Evolutionary conservation across 2,888 invertebrate species (phyloP), one percentile per base, ranked within the genome.

Genomic region (Pasiphila rectangulata): DNA sequence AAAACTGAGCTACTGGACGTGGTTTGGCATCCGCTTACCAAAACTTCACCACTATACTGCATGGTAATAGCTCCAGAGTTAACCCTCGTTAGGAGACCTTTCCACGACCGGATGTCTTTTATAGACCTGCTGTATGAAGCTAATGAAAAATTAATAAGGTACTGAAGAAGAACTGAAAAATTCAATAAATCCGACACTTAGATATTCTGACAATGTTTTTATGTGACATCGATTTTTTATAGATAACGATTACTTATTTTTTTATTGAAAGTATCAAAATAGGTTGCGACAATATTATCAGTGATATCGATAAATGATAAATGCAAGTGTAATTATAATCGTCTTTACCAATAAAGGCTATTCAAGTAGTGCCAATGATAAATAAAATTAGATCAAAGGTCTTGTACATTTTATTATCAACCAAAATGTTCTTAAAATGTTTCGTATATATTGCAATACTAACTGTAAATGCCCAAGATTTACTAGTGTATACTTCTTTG

Each of bases 81-180:
- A 6, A 46, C 46, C 29, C 45, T 67, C 13, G 47, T 58, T 12
- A 56, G 38, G n/a, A 61, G 72, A 19, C 59, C 58, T 39, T 63
- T 59, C 21, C 55, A 63, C 6, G 54, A 63, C n/a, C 59, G 74
- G 38, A 65, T 71, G 54, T 52, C 68, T 9, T 66, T 72, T 38
- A 66, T 67, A 68, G 63, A 72, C 17, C 7, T 51, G 17, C 63
- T 29, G 59, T 70, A 56, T 61, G 69, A 40, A 32, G 9, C 17
- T 6, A 32, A 32, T 32, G 17, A 32, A 32, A 9, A 32, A 21
- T 21, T 6, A 21, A 21, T 21, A 1, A 21, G 6, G 7, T 21
- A 21, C 7, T 21, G 2, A 5, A 2, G 21, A 7, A 21, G 6
- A 4, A 21, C 6, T 21, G 2, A 21, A 5, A 21, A 5, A 21